Percentiles rank a stretch among this genome's conserved stretches.
Evolutionary conservation across 2,797 vertebrate species (phyloP).

Genomic region (Trachurus trachurus): DNA sequence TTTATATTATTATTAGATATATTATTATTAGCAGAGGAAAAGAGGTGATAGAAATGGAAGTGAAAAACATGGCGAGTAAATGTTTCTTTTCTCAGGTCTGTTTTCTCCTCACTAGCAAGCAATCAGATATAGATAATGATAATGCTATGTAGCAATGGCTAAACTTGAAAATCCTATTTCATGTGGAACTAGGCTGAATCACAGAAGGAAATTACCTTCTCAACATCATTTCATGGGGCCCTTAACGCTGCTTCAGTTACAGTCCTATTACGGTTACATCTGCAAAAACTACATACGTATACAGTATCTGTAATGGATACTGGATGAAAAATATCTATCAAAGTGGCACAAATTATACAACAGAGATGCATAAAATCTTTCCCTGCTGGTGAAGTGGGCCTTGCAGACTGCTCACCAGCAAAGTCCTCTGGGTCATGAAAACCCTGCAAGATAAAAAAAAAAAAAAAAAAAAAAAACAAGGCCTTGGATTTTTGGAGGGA

Average conservation of each 20-base stretch:
- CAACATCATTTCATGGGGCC: constrained; percentile 39
- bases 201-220: constrained; percentile 39
- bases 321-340: constrained; percentile 11
- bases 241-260: constrained; percentile 11
- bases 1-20: no score
- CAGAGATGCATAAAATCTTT: constrained; percentile 5
- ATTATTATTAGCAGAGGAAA: no score
- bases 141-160: neutral
- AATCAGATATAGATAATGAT: neutral
- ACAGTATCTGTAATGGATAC: neutral
- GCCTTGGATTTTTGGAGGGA: neutral
- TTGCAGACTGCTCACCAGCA: constrained; percentile 8
- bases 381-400: constrained; percentile 7
- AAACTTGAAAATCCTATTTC: constrained; percentile 13
- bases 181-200: constrained; percentile 37
- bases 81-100: no score
- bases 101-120: no score
- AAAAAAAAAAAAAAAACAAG: neutral
- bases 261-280: constrained; percentile 25
- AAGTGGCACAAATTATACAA: constrained; percentile 8
- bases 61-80: no score
- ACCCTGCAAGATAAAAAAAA: neutral
- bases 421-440: constrained; percentile 16
- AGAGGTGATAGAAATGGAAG: no score
- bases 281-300: constrained; percentile 17